Evolutionary conservation across 2,113 vertebrate genomes (phyloP).

Genomic region (Pavo muticus): DNA sequence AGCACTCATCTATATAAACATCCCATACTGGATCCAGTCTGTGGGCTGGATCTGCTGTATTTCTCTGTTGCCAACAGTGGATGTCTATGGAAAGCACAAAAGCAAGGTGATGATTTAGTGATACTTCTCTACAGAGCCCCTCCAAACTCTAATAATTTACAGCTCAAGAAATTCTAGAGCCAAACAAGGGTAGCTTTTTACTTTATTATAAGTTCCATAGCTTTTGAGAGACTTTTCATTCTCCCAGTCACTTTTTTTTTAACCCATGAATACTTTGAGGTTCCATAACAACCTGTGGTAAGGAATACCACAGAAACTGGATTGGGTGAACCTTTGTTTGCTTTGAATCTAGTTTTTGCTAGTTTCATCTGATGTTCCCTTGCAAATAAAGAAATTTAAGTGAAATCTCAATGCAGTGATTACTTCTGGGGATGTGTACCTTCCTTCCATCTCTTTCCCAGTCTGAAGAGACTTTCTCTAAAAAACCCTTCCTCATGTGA

Average conservation of each 20-base stretch:
- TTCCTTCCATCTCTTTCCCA: neutral
- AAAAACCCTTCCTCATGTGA: neutral
- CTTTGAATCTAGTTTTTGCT: neutral
- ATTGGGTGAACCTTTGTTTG: neutral
- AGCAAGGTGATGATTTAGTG: neutral
- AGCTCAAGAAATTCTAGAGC: neutral
- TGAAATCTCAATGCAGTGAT: neutral
- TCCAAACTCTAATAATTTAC: neutral
- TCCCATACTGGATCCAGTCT: neutral
- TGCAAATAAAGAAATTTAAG: too few species aligned
- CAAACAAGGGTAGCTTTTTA: neutral
- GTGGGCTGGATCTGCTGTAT: neutral
- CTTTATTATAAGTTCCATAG: neutral
- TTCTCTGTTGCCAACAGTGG: neutral
- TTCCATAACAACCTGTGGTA: accelerated
- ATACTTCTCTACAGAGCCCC: accelerated
- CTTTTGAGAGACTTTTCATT: neutral
- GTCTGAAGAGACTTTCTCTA: neutral
- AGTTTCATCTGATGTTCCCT: neutral
- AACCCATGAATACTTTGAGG: neutral
- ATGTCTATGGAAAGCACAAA: neutral
- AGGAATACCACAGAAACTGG: neutral
- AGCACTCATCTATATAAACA: neutral
- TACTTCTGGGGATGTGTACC: neutral
- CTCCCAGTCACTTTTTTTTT: neutral